Percentiles rank a stretch among this genome's conserved stretches.
Evolutionary conservation across 2,888 invertebrate genomes (phyloP).

Genomic region (Mesoligia furuncula): DNA sequence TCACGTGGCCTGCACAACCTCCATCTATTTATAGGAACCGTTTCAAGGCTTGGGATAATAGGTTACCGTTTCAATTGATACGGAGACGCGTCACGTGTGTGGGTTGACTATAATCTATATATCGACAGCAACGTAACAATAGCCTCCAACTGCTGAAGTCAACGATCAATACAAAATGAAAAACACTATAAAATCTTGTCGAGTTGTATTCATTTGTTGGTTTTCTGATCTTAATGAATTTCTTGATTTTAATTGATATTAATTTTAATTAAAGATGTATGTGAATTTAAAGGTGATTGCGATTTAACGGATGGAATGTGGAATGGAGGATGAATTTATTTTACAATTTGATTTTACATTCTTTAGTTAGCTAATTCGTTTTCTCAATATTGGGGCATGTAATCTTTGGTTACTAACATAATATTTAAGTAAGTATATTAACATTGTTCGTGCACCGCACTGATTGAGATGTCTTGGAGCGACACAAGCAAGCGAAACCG

Average conservation of each 20-base stretch:
- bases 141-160: neutral
- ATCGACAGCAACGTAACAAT: neutral
- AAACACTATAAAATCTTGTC: neutral
- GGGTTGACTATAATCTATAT: neutral
- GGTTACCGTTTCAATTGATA: slow-evolving; percentile 19
- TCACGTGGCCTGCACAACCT: slow-evolving; percentile 25
- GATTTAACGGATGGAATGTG: too few relatives aligned
- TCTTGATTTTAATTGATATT: neutral
- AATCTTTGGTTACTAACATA: too few relatives aligned
- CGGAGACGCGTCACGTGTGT: neutral
- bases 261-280: neutral
- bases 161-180: neutral
- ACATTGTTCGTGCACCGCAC: too few relatives aligned
- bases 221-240: neutral
- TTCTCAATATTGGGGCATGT: too few relatives aligned
- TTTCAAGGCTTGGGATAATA: slow-evolving; percentile 24
- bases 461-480: too few relatives aligned
- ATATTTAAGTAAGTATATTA: too few relatives aligned
- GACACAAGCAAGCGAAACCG: too few relatives aligned
- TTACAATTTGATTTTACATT: too few relatives aligned
- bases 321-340: too few relatives aligned
- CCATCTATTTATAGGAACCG: slow-evolving; percentile 11
- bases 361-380: too few relatives aligned
- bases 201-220: too few relatives aligned
- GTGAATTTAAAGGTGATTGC: too few relatives aligned